Base-by-base conservation (phyloP, 2,113 vertebrate genomes). In the Apistogramma diplotaenia region DNA sequence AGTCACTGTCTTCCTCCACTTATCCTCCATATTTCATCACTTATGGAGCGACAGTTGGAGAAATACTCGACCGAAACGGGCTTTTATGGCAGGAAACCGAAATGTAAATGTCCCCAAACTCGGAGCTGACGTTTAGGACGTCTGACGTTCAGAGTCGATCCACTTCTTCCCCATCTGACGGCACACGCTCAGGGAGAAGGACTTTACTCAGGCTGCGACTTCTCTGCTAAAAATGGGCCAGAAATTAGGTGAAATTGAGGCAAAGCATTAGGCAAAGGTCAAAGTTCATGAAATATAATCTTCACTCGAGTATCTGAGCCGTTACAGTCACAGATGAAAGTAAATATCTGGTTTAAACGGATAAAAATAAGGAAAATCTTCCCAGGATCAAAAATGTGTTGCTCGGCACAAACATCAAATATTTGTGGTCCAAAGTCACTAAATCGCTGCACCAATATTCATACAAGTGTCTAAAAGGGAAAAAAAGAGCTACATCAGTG, bases 1-100 rank as follows among this genome's bases (percentile, higher is more conserved):
- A 31, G 55, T 76, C 74, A 8, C 81, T 71, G 81, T 83, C 81
- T 77, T 72, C 81, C 81, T 61, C 58, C 75, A 77, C 58, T 62
- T 61, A 77, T 61, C 31, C 75, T 49, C 74, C 62, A 61, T 46
- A 53, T 72, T 60, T 31, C 81, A 61, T 60, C 74, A 83, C 43
- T 60, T 53, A 29, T n/a, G 23, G 23, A 15, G 29, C 15, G 33
- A 61, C 57, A 40, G 55, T 19, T 1, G 1, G 27, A 31, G 51
- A 18, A 62, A 27, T 12, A 19, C 3, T 31, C 46, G n/a, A 51
- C 55, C 12, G n/a, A 29, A 71, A 35, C n/a, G 33, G 5, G 11
- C 40, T 59, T n/a, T 59, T 46, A 46, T 21, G 73, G 73, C 73
- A 59, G 73, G 37, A 59, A 46, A 29, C 25, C 0, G 0, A 37